Evolutionary conservation across 2,113 vertebrate genomes (phyloP).

Genomic region (Ramphastos sulfuratus): DNA sequence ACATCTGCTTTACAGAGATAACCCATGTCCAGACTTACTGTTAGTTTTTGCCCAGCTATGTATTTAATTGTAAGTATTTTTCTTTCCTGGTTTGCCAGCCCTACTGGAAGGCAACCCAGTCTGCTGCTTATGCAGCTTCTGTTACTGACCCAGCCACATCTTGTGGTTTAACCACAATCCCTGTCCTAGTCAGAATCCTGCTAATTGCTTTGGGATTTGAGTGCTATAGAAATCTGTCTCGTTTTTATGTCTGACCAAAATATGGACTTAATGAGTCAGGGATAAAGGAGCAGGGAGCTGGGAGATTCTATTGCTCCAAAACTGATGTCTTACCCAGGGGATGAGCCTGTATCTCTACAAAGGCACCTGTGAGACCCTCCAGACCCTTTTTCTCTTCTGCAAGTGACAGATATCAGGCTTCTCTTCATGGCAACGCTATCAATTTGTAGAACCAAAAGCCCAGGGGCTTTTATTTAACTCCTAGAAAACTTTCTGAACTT

Average conservation of each 20-base stretch:
- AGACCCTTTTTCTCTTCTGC: neutral
- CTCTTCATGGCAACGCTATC: neutral
- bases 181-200: neutral
- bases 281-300: neutral
- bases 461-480: neutral
- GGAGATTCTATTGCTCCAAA: neutral
- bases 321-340: neutral
- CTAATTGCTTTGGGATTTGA: neutral
- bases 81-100: neutral
- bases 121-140: neutral
- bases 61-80: neutral
- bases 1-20: conserved; percentile 48
- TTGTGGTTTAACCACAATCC: neutral
- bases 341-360: neutral
- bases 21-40: neutral
- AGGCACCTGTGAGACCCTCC: neutral
- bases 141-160: neutral
- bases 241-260: neutral
- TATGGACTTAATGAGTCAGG: neutral
- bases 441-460: neutral
- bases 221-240: neutral
- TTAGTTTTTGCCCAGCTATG: neutral
- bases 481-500: neutral
- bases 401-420: neutral
- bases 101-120: neutral